phyloP scores from a whole-genome alignment of 30 jellyfish, hydroid and myxozoan species.

The Chrysaora quinquecirrha region DNA sequence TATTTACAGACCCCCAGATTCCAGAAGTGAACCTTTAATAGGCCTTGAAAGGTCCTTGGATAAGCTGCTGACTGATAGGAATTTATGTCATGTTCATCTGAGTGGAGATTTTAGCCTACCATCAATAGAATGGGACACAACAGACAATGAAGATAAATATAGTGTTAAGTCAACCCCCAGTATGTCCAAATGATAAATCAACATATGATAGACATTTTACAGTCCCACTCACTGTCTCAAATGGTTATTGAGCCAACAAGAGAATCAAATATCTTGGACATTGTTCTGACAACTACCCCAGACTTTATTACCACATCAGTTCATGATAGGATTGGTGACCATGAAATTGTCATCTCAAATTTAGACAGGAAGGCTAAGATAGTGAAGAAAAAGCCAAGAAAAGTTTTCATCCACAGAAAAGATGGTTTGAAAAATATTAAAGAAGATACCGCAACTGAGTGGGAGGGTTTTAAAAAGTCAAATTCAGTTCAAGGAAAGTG shows the following conservation, averaged over 20 bases:
- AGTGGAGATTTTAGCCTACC: constrained; percentile 49
- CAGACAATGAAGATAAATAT: constrained; percentile 39
- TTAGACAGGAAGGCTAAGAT: constrained; percentile 48
- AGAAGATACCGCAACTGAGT: constrained; percentile 26
- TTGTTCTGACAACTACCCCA: constrained; percentile 17
- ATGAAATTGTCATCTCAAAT: constrained; percentile 23
- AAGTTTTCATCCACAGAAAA: constrained; percentile 40
- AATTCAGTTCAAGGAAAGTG: constrained; percentile 49
- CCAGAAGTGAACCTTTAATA: constrained; percentile 31
- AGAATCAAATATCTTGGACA: constrained; percentile 31
- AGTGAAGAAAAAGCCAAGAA: constrained; percentile 31
- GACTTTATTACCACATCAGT: constrained; percentile 35
- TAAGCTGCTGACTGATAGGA: constrained; percentile 36
- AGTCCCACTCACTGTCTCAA: constrained; percentile 34
- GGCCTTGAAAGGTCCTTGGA: constrained; percentile 31
- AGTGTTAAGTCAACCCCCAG: constrained; percentile 54
- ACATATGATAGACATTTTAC: constrained; percentile 30
- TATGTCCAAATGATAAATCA: constrained; percentile 33
- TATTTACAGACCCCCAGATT: constrained; percentile 23
- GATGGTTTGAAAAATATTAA: constrained; percentile 33
- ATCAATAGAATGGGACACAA: constrained; percentile 44
- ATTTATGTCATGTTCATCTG: constrained; percentile 33
- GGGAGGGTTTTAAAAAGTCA: constrained; percentile 49
- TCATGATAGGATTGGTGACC: constrained; percentile 48
- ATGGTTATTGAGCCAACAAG: constrained; percentile 28